A percentile compares a stretch with the other conserved stretches of the same genome.
Evolutionary conservation across 2,113 vertebrate genomes (phyloP).

Genomic region (Chaetops frenatus): DNA sequence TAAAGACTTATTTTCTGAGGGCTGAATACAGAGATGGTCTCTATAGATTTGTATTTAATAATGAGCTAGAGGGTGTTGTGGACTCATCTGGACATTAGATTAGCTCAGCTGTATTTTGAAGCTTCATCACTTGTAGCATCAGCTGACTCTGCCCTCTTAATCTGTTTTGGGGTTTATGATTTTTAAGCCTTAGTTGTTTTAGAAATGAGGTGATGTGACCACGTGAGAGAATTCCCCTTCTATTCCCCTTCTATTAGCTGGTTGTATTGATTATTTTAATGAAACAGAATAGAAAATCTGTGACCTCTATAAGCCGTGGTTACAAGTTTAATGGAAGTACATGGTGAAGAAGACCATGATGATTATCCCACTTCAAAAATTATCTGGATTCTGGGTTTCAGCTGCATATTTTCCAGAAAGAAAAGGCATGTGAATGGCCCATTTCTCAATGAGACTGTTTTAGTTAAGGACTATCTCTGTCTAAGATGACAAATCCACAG

Average conservation of each 20-base stretch:
- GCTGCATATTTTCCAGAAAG: background rate
- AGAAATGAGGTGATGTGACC: background rate
- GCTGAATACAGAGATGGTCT: constrained; percentile 33
- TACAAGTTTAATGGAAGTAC: background rate
- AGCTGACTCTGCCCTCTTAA: background rate
- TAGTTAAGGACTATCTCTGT: background rate
- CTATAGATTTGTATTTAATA: constrained; percentile 10
- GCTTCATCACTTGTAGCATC: background rate
- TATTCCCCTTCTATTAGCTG: background rate
- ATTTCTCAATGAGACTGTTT: background rate
- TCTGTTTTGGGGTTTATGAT: background rate
- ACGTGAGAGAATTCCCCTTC: background rate
- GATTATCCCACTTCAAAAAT: background rate
- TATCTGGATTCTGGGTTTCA: background rate
- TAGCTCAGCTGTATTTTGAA: background rate
- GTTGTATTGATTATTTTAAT: background rate
- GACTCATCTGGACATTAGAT: background rate
- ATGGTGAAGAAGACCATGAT: background rate
- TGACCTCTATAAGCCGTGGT: background rate
- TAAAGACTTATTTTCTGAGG: constrained; percentile 22
- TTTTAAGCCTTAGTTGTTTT: background rate
- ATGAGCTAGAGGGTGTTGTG: background rate
- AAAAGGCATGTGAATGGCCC: background rate
- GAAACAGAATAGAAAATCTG: background rate
- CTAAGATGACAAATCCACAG: background rate